Conservation (phyloP, 1,140 invertebrate genomes). For the Calephelis virginiensis region DNA sequence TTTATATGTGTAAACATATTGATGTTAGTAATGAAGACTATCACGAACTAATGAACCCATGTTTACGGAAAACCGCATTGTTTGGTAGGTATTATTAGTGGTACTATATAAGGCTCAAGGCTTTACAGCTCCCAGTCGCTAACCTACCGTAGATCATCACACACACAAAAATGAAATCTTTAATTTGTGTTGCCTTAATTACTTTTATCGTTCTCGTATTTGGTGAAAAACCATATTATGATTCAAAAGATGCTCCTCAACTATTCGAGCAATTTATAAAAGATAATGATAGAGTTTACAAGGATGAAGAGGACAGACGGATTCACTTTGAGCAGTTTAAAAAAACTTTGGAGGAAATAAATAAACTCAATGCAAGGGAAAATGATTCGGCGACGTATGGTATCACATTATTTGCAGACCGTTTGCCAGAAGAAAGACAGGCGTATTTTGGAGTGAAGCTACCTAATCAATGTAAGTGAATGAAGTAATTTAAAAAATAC, state of each 20-base stretch:
- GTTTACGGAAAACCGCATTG: too few species aligned
- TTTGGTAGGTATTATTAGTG: too few species aligned
- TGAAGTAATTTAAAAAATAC: not conserved
- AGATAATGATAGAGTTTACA: slow-evolving; percentile 31
- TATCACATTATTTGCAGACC: not conserved
- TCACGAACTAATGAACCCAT: too few species aligned
- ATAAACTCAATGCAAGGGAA: slow-evolving; percentile 26
- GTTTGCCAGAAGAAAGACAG: not conserved
- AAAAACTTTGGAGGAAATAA: slow-evolving; percentile 25
- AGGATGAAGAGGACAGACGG: slow-evolving; percentile 26
- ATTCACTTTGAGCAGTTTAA: slow-evolving; percentile 31
- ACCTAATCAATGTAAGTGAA: not conserved
- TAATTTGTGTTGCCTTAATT: slow-evolving; percentile 17
- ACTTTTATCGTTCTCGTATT: slow-evolving; percentile 14
- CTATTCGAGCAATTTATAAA: slow-evolving; percentile 32
- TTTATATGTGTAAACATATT: too few species aligned
- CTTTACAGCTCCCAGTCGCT: too few species aligned
- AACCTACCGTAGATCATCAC: too few species aligned
- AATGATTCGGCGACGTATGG: not conserved
- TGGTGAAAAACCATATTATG: slow-evolving; percentile 26
- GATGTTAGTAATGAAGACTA: too few species aligned
- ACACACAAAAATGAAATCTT: slow-evolving; percentile 2
- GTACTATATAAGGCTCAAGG: too few species aligned
- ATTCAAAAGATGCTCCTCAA: slow-evolving; percentile 25
- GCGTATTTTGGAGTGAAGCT: not conserved